A percentile compares a stretch with the other conserved stretches of the same genome.
phyloP scores from a whole-genome alignment of 2,113 vertebrate genomes.

The Ancistrus triradiatus region DNA sequence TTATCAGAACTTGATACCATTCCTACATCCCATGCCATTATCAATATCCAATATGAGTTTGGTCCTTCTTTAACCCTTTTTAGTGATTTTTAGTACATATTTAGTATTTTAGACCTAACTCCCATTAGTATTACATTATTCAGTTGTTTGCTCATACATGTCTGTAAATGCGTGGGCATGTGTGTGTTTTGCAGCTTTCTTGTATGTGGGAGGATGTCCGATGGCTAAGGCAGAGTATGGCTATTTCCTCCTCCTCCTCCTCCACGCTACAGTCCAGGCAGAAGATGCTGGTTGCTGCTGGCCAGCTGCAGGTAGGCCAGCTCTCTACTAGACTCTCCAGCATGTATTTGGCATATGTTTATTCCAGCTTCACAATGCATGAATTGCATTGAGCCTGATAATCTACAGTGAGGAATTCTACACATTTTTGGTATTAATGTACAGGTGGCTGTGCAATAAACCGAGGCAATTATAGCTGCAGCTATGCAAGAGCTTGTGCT shows the following conservation, averaged over 20 bases:
- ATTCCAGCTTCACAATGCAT: conserved; percentile 17
- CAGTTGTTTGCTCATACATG: too few species aligned
- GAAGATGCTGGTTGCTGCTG: conserved; percentile 90
- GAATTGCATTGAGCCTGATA: conserved; percentile 34
- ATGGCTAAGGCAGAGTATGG: conserved; percentile 89
- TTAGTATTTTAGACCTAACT: too few species aligned
- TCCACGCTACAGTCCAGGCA: conserved; percentile 87
- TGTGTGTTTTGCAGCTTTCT: conserved; percentile 78
- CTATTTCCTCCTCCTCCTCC: conserved; percentile 86
- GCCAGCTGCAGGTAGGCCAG: conserved; percentile 84
- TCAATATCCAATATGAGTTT: too few species aligned
- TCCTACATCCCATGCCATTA: too few species aligned
- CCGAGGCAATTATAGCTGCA: conserved; percentile 18
- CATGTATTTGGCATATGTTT: conserved; percentile 27
- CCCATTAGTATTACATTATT: too few species aligned
- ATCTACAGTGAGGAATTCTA: conserved; percentile 23
- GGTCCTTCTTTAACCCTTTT: too few species aligned
- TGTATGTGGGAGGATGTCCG: conserved; percentile 98
- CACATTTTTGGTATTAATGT: not conserved
- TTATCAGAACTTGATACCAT: too few species aligned
- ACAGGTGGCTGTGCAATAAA: conserved; percentile 12
- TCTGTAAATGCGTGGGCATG: not conserved
- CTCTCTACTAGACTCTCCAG: conserved; percentile 27
- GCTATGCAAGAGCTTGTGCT: conserved; percentile 2
- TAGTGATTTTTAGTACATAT: too few species aligned